Percentiles rank a stretch among this genome's conserved stretches.
Evolutionary conservation across 2,113 vertebrate genomes (phyloP).

Genomic region (Alexandromys fortis): DNA sequence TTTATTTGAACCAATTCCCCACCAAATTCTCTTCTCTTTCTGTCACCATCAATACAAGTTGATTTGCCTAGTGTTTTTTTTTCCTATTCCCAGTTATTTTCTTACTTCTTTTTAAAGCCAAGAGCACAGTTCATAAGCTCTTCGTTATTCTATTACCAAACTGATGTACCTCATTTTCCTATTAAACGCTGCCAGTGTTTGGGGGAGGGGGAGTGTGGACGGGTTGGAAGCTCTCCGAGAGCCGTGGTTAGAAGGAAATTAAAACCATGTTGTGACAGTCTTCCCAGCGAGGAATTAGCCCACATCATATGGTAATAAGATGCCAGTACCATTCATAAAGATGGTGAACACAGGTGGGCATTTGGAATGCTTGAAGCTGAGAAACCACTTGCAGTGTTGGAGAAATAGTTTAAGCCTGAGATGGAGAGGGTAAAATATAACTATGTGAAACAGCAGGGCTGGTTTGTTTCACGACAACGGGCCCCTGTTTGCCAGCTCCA

Average conservation of each 20-base stretch:
- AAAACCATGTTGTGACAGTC: constrained; percentile 65
- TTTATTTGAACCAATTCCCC: constrained; percentile 67
- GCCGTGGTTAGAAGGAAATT: constrained; percentile 54
- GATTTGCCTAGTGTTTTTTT: constrained; percentile 37
- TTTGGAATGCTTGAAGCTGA: background rate
- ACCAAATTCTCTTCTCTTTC: constrained; percentile 48
- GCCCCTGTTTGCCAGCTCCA: background rate
- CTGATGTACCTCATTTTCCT: constrained; percentile 44
- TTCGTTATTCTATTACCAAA: constrained; percentile 68
- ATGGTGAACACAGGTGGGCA: background rate
- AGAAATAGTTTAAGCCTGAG: constrained; percentile 38
- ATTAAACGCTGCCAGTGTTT: constrained; percentile 43
- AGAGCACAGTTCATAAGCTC: constrained; percentile 59
- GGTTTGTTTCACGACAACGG: background rate
- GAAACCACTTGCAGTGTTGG: background rate
- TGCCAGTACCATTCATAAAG: background rate
- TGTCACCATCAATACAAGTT: constrained; percentile 17
- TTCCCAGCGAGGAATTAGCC: constrained; percentile 57
- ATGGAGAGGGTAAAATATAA: background rate
- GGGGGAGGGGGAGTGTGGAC: background rate
- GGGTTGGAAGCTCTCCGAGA: constrained; percentile 54
- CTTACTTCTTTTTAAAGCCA: constrained; percentile 58
- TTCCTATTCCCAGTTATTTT: constrained; percentile 59
- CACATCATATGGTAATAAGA: background rate
- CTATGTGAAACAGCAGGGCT: background rate